Base-by-base conservation (phyloP, 2,888 invertebrate genomes). In the Pollenia angustigena region DNA sequence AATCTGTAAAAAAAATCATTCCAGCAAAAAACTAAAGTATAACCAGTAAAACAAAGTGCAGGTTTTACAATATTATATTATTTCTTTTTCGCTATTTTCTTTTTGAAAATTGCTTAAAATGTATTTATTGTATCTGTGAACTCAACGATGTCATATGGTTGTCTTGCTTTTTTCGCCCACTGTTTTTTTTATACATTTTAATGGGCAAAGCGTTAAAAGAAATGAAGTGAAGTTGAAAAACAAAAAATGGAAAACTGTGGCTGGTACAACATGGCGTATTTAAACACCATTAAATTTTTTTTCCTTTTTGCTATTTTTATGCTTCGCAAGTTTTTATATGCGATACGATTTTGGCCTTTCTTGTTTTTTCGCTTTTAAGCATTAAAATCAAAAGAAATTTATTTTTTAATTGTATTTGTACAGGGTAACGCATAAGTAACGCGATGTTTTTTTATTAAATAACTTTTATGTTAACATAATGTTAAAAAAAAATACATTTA, bases 121-220 rank as follows among this genome's bases (percentile, higher is more conserved):
- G n/a, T 56, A 68, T 56, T 78, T 68, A 56, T 56, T 68, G 56
- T 78, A 56, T 58, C 32, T 58, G 42, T 68, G 58, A 68, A 58
- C 58, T 48, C 42, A 58, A 50, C 48, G 42, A 69, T 69, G 79
- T 48, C 68, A 60, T 60, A 75, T 60, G 60, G 58, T 64, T 71
- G 32, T 40, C 46, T 54, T 50, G 50, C 40, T 62, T 32, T 23
- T 50, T 56, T 56, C 16, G 44, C 18, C 42, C 56, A 23, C 6
- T 42, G 11, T 66, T 48, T 23, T 18, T 18, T 46, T 48, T 52
- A 32, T 32, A 6, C 7, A 23, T 46, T 46, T 46, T 40, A 44
- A 12, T 52, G 52, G 18, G 54, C 14, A 72, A 72, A 72, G 72
- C 23, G 56, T 58, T 72, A n/a, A 72, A 44, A 72, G 58, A 18